These are phyloP conservation scores for Scytalopus superciliaris DNA, from an alignment of 2,113 vertebrate species.

Conservation along the genomic window DNA sequence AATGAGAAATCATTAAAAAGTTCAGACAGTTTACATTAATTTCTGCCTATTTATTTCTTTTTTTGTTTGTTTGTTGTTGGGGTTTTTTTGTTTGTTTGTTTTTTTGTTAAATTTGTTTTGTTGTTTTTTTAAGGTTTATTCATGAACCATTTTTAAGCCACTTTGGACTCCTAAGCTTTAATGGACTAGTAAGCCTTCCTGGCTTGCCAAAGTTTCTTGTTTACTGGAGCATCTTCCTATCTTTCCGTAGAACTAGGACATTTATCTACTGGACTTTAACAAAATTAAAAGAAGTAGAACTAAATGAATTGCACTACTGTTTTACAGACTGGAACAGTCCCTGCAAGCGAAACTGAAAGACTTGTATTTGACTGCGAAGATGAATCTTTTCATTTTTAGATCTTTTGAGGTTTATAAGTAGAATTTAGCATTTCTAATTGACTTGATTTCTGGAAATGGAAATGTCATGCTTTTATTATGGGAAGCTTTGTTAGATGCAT, in stretches of 20 bases:
- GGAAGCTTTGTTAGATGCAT: conserved; percentile 77
- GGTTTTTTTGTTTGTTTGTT: conserved; percentile 9
- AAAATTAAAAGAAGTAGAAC: conserved; percentile 79
- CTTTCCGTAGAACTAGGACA: conserved; percentile 80
- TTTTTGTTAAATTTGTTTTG: conserved; percentile 38
- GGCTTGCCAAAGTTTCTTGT: conserved; percentile 82
- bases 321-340: conserved; percentile 85
- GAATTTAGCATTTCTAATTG: conserved; percentile 82
- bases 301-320: conserved; percentile 93
- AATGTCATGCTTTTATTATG: conserved; percentile 78
- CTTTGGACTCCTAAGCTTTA: conserved; percentile 80
- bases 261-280: conserved; percentile 79
- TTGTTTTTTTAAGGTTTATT: conserved; percentile 56
- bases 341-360: conserved; percentile 78
- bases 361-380: conserved; percentile 73
- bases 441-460: conserved; percentile 79
- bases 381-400: conserved; percentile 82
- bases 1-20: conserved; percentile 72
- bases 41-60: conserved; percentile 83
- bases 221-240: conserved; percentile 84
- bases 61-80: conserved; percentile 20
- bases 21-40: conserved; percentile 79
- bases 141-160: conserved; percentile 74
- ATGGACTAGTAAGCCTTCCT: conserved; percentile 78
- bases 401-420: conserved; percentile 86